phyloP scores from a whole-genome alignment of 2,113 vertebrate genomes.

The Barbus barbus region DNA sequence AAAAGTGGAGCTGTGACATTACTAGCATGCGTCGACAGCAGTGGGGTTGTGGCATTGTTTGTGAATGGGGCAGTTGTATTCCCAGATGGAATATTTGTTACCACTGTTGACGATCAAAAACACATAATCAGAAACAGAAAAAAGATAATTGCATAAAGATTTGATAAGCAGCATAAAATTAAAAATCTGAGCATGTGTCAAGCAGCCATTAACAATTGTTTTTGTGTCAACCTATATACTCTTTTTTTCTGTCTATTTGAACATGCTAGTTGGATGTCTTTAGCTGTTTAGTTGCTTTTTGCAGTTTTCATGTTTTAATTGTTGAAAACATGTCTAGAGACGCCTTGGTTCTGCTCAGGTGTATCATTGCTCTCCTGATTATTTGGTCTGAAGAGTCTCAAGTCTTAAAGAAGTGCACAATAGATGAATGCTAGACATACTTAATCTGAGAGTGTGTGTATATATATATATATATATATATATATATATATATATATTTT shows the following conservation, averaged over 20 bases:
- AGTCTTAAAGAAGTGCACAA: background rate
- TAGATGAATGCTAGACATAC: background rate
- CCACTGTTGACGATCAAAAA: background rate
- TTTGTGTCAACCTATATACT: no score
- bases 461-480: no score
- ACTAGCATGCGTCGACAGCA: background rate
- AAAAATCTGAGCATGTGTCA: no score
- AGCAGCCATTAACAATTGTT: no score
- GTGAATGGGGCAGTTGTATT: background rate
- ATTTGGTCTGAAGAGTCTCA: background rate
- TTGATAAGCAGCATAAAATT: background rate
- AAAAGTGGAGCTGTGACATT: background rate
- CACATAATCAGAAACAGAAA: background rate
- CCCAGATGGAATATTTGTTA: slow-evolving; percentile 9
- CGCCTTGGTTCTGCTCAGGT: background rate
- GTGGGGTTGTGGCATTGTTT: background rate
- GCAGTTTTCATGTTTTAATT: background rate
- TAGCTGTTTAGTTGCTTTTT: background rate
- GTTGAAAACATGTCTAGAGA: background rate
- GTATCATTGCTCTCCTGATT: background rate
- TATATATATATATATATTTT: no score
- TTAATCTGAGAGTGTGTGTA: background rate
- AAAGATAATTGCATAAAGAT: background rate
- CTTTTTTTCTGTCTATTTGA: background rate
- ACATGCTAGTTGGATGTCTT: background rate